Evolutionary conservation across 2,113 vertebrate species (phyloP).

Genomic region (Mus spicilegus): DNA sequence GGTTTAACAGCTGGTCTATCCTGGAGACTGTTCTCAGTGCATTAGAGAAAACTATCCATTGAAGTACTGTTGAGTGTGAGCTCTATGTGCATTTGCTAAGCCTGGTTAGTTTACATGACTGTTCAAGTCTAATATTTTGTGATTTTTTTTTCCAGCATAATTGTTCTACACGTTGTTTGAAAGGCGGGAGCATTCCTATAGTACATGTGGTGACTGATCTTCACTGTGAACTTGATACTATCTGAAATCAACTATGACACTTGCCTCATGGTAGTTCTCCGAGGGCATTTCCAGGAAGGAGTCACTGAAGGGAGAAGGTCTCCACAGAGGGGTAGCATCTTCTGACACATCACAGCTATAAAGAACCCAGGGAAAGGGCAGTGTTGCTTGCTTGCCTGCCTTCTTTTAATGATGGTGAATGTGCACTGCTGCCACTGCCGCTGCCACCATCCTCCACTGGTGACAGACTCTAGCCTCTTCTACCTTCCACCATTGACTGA

Average conservation of each 20-base stretch:
- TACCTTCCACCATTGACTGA: neutral
- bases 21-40: neutral
- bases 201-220: neutral
- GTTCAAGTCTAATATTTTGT: neutral
- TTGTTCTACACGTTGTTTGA: neutral
- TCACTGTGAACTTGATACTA: neutral
- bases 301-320: neutral
- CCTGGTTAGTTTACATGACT: neutral
- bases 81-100: neutral
- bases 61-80: neutral
- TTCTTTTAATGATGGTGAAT: neutral
- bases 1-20: neutral
- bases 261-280: neutral
- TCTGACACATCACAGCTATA: neutral
- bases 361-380: neutral
- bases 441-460: neutral
- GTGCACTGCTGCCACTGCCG: neutral
- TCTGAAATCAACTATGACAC: neutral
- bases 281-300: neutral
- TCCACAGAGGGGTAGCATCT: neutral
- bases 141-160: neutral
- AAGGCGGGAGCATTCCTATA: neutral
- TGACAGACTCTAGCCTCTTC: neutral
- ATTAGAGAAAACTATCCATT: neutral
- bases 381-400: neutral